Evolutionary conservation across 2,797 vertebrate species (phyloP).

Genomic region (Petrocephalus sullivani): DNA sequence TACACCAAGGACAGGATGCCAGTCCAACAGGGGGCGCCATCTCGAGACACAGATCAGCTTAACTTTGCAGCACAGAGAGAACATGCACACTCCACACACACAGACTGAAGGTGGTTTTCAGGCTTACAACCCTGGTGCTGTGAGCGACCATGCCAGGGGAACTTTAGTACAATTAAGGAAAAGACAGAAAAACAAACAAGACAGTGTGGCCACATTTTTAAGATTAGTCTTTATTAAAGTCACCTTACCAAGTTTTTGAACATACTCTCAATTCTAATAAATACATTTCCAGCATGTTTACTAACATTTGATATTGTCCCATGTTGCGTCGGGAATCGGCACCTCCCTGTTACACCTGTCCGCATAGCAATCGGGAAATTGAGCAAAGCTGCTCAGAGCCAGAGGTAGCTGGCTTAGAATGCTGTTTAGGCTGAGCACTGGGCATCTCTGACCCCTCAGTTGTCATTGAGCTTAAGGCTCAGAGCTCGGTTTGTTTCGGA

Average conservation of each 20-base stretch:
- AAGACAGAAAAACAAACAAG: neutral
- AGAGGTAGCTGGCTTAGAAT: neutral
- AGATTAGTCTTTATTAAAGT: neutral
- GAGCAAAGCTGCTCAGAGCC: neutral
- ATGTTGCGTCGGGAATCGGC: neutral
- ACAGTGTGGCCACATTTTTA: neutral
- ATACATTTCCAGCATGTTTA: neutral
- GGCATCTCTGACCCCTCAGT: neutral
- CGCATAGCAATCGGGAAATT: too few species aligned
- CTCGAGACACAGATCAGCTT: neutral
- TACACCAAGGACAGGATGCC: neutral
- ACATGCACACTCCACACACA: neutral
- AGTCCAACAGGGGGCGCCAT: neutral
- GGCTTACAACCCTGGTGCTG: neutral
- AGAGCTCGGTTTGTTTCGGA: neutral
- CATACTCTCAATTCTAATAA: neutral
- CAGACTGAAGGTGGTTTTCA: neutral
- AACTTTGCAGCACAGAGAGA: neutral
- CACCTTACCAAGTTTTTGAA: neutral
- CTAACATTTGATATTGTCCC: neutral
- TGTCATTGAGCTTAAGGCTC: neutral
- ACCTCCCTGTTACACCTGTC: neutral
- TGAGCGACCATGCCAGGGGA: neutral
- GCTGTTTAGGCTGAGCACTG: neutral
- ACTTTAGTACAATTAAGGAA: neutral